Base-by-base conservation (phyloP, 1,140 invertebrate genomes). In the Euura lappo region DNA sequence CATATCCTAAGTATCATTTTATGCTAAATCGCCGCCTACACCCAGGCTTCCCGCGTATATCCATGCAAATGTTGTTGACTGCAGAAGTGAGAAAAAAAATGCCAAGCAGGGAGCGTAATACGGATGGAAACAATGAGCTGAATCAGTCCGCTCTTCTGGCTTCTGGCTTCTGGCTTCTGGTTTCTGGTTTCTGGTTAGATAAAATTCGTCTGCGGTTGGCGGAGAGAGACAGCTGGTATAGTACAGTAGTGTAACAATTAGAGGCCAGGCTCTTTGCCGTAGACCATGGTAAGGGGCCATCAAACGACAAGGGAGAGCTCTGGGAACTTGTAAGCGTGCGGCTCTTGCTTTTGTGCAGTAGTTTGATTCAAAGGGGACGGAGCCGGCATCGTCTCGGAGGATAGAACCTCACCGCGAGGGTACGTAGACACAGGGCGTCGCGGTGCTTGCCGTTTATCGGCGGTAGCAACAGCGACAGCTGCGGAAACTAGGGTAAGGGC, bases 1-100 rank as follows among this genome's bases (percentile, higher is more conserved):
- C 71, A 71, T 67, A 72, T 75, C 51, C 68, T 72, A 70, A 72
- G 72, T 75, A 45, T 70, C 72, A 71, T 72, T 75, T 72, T 71
- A 72, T 64, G 68, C 46, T 68, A 60, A 60, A 28, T 28, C 28
- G 28, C 28, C 28, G 28, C 28, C 28, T 28, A 28, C 28, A 28
- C 28, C 28, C 28, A 28, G 28, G 28, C 28, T 0, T 28, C 28
- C 28, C 28, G 28, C 28, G 28, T 28, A 28, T 28, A 28, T 28
- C 28, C 28, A 28, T 28, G 28, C 28, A 28, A 28, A 28, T 4
- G 51, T 11, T 60, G 51, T 3, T 11, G 3, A 60, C 13, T 60
- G 8, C 13, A 11, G 5, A 60, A 6, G 13, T 11, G 6, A 60
- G 6, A 60, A 60, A 60, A 60, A 60, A 60, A 60, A 60, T 11